Base-by-base conservation (phyloP, 2,888 invertebrate species). In the Athalia rosae region DNA sequence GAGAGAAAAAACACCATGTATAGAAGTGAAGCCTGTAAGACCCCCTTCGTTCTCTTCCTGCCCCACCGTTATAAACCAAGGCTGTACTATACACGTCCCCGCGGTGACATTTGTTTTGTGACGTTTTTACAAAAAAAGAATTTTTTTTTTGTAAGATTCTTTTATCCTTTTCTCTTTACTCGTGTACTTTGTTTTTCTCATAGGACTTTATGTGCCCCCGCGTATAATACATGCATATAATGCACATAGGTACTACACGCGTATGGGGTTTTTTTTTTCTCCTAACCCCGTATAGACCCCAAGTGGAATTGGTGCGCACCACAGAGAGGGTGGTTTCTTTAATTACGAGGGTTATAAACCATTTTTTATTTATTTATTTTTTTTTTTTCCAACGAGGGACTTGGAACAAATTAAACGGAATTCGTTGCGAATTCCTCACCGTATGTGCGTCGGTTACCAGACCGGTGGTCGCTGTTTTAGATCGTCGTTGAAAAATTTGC, bases 271-370 rank as follows among this genome's bases (percentile, higher is more conserved):
- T 74, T 61, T 73, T 73, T 47, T 47, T 58, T 11, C 6, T 48
- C 66, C 53, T 53, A 11, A 50, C 67, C 28, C 50, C 43, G 56
- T 13, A 15, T 45, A 13, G 15, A 50, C 69, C 53, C 53, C 8
- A 48, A 45, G n/a, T 43, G 45, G 73, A 59, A 74, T 67, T 50
- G 77, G 64, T 67, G 77, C 67, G 61, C 67, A 58, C 67, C 48
- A 67, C 77, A 47, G 62, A 43, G 81, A 82, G 83, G 82, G 82
- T 79, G 81, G 81, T 82, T 82, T 82, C 81, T 82, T 74, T 82
- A 84, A 84, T 83, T 84, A 81, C 82, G 80, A 82, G 45, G 63
- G 61, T 56, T 78, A 76, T 76, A 13, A 8, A 58, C 7, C 9
- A 53, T 53, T 53, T 53, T 53, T 28, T 28, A 1, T 2, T 28